Conservation (phyloP, 2,888 invertebrate species). For the Sipunculus nudus region DNA sequence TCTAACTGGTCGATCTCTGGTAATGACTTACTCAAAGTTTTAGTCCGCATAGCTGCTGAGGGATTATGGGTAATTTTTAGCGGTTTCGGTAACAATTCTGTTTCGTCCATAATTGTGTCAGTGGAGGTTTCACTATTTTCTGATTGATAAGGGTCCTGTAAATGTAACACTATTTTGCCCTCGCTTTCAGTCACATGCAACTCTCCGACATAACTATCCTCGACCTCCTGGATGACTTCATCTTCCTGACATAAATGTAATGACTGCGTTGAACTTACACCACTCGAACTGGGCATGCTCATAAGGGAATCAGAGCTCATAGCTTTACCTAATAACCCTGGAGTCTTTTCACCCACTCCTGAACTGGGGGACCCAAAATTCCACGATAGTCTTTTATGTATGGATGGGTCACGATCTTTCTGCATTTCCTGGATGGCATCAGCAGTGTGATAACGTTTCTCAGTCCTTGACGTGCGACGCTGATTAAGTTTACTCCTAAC, state of each 20-base stretch:
- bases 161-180: too few species aligned
- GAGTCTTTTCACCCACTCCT: conserved; percentile 46
- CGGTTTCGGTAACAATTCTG: too few species aligned
- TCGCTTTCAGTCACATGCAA: too few species aligned
- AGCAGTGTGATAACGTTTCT: conserved; percentile 74
- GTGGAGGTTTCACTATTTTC: too few species aligned
- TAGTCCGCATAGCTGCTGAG: too few species aligned
- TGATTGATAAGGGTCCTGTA: too few species aligned
- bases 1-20: too few species aligned
- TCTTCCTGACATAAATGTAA: conserved; percentile 57
- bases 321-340: conserved; percentile 52
- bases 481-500: conserved; percentile 57
- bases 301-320: conserved; percentile 65
- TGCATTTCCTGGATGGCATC: conserved; percentile 74
- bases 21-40: too few species aligned
- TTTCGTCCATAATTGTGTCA: too few species aligned
- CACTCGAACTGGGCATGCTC: conserved; percentile 66
- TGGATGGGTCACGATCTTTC: conserved; percentile 65
- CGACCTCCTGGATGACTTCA: conserved; percentile 51
- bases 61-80: too few species aligned
- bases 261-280: conserved; percentile 67
- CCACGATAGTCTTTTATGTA: conserved; percentile 74
- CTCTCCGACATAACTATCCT: too few species aligned
- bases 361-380: conserved; percentile 69
- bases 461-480: conserved; percentile 50